These are phyloP conservation scores for Lepidothrix coronata DNA, from an alignment of 2,113 vertebrate genomes.

Conservation along the genomic window DNA sequence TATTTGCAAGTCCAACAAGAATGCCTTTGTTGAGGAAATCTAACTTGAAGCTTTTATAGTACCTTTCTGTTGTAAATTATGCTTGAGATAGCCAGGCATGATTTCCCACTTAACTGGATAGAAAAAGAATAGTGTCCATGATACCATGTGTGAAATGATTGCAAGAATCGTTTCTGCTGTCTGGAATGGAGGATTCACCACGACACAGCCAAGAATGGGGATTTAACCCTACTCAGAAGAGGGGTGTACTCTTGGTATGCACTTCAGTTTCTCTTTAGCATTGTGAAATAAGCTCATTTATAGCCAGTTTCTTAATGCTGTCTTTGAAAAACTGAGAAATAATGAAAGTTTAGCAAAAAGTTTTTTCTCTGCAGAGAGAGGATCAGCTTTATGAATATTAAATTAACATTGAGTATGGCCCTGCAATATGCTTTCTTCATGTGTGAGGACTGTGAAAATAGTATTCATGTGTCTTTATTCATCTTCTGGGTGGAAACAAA, in stretches of 20 bases:
- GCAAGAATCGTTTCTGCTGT: background rate
- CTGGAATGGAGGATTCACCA: background rate
- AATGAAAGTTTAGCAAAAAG: background rate
- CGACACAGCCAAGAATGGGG: background rate
- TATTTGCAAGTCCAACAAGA: background rate
- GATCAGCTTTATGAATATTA: conserved; percentile 34
- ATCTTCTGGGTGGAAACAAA: background rate
- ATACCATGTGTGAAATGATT: conserved; percentile 4
- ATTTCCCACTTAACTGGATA: conserved; percentile 9
- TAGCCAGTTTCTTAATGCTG: background rate
- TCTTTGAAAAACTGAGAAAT: conserved; percentile 7
- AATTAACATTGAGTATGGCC: conserved; percentile 3
- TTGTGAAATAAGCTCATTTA: background rate
- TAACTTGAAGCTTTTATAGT: background rate
- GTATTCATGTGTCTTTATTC: background rate
- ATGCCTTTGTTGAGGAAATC: background rate
- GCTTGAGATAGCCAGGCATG: background rate
- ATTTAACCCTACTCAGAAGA: background rate
- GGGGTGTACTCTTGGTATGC: fast-evolving
- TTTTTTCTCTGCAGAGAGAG: conserved; percentile 1
- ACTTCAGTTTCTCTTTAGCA: background rate
- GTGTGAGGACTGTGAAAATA: background rate
- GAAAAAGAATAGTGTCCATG: background rate
- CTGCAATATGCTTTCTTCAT: background rate
- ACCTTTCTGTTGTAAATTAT: conserved; percentile 22